Conservation (phyloP, 1,140 invertebrate genomes). For the Sminthurinus signatus region DNA sequence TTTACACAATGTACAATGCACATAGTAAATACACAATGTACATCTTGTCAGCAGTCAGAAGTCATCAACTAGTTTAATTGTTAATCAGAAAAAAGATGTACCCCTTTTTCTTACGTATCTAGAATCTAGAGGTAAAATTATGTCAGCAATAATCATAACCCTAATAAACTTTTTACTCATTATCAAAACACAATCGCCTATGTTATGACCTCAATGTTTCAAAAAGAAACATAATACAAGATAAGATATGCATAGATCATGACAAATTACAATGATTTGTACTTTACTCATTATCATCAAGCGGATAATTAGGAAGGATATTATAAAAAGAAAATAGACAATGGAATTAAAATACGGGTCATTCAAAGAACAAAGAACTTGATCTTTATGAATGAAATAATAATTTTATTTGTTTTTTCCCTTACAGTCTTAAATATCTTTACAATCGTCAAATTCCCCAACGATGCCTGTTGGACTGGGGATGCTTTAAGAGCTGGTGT, state of each 20-base stretch:
- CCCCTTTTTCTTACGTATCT: too few species aligned
- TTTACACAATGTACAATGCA: too few species aligned
- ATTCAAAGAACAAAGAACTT: neutral
- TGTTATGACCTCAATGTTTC: too few species aligned
- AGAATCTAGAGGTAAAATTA: too few species aligned
- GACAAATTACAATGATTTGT: neutral
- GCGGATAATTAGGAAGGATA: neutral
- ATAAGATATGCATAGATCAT: neutral
- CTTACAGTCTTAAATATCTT: constrained; percentile 44
- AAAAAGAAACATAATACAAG: too few species aligned
- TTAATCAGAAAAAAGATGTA: too few species aligned
- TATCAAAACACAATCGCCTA: too few species aligned
- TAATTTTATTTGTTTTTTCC: constrained; percentile 12
- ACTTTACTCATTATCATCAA: neutral
- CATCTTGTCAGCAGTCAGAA: too few species aligned
- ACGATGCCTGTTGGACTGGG: constrained; percentile 43
- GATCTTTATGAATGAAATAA: neutral
- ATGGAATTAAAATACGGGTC: neutral
- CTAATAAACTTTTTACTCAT: too few species aligned
- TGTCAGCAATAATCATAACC: too few species aligned
- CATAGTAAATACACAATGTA: too few species aligned
- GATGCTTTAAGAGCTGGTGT: constrained; percentile 41
- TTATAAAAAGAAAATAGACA: neutral
- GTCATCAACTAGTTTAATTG: too few species aligned
- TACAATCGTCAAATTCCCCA: constrained; percentile 44